These are phyloP conservation scores for Suncus etruscus DNA, from an alignment of 2,113 vertebrate genomes.

Conservation along the genomic window DNA sequence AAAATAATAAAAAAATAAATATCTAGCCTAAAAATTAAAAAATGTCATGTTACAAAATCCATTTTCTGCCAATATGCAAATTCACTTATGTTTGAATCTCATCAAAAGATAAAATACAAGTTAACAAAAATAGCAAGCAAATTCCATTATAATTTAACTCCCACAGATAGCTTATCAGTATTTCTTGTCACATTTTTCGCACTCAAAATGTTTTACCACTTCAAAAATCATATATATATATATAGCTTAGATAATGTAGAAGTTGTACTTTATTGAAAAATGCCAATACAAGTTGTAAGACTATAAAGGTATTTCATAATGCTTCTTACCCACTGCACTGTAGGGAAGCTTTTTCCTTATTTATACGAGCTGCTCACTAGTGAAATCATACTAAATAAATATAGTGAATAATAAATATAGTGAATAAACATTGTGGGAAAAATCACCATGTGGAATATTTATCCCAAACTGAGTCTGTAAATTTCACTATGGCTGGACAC, in stretches of 20 bases:
- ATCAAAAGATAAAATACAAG: not conserved
- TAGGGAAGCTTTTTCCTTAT: not conserved
- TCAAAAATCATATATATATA: not conserved
- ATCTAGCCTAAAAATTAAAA: not conserved
- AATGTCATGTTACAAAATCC: not conserved
- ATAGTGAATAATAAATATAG: no score
- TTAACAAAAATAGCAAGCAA: not conserved
- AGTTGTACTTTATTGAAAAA: not conserved
- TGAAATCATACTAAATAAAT: no score
- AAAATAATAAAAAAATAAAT: not conserved
- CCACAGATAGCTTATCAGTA: not conserved
- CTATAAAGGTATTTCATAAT: not conserved
- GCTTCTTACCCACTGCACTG: accelerated
- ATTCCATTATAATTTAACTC: not conserved
- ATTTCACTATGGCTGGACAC: not conserved
- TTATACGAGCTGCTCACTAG: not conserved
- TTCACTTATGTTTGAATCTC: not conserved
- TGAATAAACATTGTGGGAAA: no score
- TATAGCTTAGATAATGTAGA: not conserved
- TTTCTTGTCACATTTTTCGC: not conserved
- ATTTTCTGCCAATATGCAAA: not conserved
- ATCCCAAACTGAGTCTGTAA: not conserved
- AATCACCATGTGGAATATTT: no score
- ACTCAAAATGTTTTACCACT: not conserved
- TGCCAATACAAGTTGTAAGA: not conserved